Conservation (phyloP, 2,888 invertebrate genomes). For the Amblyjoppa proteus region DNA sequence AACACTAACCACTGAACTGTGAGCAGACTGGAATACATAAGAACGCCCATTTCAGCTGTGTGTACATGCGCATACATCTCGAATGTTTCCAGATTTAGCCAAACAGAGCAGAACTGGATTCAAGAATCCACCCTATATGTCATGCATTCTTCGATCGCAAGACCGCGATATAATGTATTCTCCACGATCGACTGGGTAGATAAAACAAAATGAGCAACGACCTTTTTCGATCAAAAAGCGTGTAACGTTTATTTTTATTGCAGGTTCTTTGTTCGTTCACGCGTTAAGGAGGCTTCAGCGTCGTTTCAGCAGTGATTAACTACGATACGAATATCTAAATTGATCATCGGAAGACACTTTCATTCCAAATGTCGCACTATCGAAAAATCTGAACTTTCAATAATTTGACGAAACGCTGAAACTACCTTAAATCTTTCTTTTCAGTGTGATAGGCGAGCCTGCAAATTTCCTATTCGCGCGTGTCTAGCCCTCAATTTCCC, state of each 20-base stretch:
- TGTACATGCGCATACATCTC: too few relatives aligned
- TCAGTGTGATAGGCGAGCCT: not conserved
- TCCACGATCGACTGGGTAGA: not conserved
- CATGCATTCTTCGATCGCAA: too few relatives aligned
- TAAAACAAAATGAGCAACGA: not conserved
- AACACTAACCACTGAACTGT: too few relatives aligned
- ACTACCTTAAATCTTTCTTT: not conserved
- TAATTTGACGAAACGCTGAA: slow-evolving; percentile 19
- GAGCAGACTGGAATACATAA: too few relatives aligned
- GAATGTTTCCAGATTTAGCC: too few relatives aligned
- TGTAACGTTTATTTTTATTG: slow-evolving; percentile 49
- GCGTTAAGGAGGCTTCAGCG: slow-evolving; percentile 22
- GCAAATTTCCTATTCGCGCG: not conserved
- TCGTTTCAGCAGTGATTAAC: not conserved
- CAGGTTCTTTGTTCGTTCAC: slow-evolving; percentile 20
- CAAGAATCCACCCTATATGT: too few relatives aligned
- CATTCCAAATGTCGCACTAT: not conserved
- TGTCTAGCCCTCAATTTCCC: slow-evolving; percentile 2
- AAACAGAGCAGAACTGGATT: too few relatives aligned
- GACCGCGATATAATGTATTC: not conserved
- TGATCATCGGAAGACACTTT: not conserved
- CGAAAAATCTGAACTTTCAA: not conserved
- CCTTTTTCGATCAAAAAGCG: slow-evolving; percentile 11
- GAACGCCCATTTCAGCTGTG: too few relatives aligned
- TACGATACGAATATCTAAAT: not conserved